Evolutionary conservation across 1,140 invertebrate genomes (phyloP).

Genomic region (Stegodyphus mimosarum): DNA sequence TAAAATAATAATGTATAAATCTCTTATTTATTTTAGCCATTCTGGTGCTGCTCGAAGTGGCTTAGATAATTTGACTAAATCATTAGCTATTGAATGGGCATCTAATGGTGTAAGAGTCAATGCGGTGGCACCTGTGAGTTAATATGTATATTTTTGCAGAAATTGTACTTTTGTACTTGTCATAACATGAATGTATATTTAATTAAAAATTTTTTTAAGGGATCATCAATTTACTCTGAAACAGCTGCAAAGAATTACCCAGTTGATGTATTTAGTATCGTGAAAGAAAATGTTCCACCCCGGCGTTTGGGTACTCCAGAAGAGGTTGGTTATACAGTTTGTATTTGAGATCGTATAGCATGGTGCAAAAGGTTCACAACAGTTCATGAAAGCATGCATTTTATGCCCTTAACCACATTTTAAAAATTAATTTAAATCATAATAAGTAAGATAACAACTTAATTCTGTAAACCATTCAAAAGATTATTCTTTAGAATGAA

Average conservation of each 20-base stretch:
- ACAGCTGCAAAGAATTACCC: constrained; percentile 71
- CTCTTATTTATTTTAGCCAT: constrained; percentile 56
- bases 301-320: constrained; percentile 69
- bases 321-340: constrained; percentile 65
- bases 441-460: too few relatives aligned
- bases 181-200: neutral
- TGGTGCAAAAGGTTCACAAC: too few relatives aligned
- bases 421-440: too few relatives aligned
- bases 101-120: constrained; percentile 71
- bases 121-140: constrained; percentile 70
- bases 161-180: neutral
- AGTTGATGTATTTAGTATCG: constrained; percentile 66
- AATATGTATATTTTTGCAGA: neutral
- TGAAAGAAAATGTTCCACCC: constrained; percentile 66
- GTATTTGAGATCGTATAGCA: neutral
- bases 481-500: too few relatives aligned
- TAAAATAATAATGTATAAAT: too few relatives aligned
- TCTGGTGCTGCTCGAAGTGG: constrained; percentile 69
- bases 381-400: too few relatives aligned
- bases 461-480: too few relatives aligned
- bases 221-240: constrained; percentile 68
- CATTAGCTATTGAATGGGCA: constrained; percentile 72
- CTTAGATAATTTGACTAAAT: constrained; percentile 72
- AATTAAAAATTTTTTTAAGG: constrained; percentile 61
- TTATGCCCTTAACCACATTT: too few relatives aligned